These are phyloP conservation scores for Nematopogon swammerdamellus DNA, from an alignment of 2,888 invertebrate genomes.

Conservation along the genomic window DNA sequence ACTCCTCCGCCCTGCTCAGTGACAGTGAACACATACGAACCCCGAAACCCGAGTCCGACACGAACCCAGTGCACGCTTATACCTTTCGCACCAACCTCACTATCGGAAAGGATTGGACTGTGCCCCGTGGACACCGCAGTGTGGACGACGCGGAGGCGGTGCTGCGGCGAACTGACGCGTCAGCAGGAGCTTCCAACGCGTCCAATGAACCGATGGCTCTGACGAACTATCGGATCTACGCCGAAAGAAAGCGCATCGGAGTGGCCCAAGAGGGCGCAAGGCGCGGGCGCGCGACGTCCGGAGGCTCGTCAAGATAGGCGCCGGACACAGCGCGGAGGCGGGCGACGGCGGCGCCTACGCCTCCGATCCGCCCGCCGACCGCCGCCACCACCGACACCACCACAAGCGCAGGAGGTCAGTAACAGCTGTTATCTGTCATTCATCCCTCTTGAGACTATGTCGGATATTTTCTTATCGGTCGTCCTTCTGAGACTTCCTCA, in stretches of 20 bases:
- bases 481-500: too few relatives aligned
- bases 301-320: conserved; percentile 50
- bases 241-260: background rate
- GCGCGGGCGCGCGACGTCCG: conserved; percentile 46
- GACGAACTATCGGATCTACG: too few relatives aligned
- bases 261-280: conserved; percentile 10
- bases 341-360: conserved; percentile 45
- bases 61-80: background rate
- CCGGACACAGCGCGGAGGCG: conserved; percentile 52
- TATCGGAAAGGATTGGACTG: background rate
- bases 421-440: too few relatives aligned
- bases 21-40: background rate
- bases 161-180: too few relatives aligned
- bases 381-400: conserved; percentile 33
- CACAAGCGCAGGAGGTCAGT: conserved; percentile 51
- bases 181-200: too few relatives aligned
- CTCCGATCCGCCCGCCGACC: conserved; percentile 47
- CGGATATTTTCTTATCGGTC: too few relatives aligned
- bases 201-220: too few relatives aligned
- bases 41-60: background rate
- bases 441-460: too few relatives aligned
- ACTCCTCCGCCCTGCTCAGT: background rate
- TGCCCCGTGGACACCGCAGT: background rate
- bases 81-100: too few relatives aligned
- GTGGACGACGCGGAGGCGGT: too few relatives aligned